Base-by-base conservation (phyloP, 2,113 vertebrate genomes). In the Cnemophilus loriae region DNA sequence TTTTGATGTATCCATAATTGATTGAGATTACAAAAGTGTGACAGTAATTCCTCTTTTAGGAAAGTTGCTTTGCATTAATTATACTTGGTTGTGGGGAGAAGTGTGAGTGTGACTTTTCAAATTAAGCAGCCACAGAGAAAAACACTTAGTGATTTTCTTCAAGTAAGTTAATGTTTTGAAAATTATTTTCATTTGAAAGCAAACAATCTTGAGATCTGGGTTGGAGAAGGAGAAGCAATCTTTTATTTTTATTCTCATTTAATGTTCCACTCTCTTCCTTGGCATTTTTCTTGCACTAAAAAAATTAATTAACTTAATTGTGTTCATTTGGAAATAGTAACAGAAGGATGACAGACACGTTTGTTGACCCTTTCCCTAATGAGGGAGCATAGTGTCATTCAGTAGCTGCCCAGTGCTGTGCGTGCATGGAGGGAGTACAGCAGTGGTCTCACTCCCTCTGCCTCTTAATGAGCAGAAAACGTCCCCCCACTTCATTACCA, bases 41-140 rank as follows among this genome's bases (percentile, higher is more conserved):
- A 95, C 75, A 95, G 47, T 69, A 88, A 22, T 96, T 97, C 55
- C 55, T 95, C 42, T 96, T 95, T 86, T 77, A 95, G 89, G 70
- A 96, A 97, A 86, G 59, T 89, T 91, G 46, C 57, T 93, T 80
- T 96, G 95, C 91, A 52, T 94, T 95, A 94, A 95, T 97, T 83
- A 87, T 89, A 87, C 95, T 77, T 92, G 64, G 88, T 97, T 57
- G 81, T 90, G 74, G 61, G 89, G 81, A 87, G 70, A 80, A 93
- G 89, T 90, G 87, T 79, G 78, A 57, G 68, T 74, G 64, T 89
- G 87, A 89, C 33, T 95, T 96, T 79, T 96, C 76, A 93, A 95
- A 95, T 95, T 71, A 95, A 74, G 87, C 71, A 95, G 47, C 55
- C 60, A 92, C 64, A 57, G 56, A 86, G 93, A 87, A 92, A 94